Evolutionary conservation across 1,140 invertebrate species (phyloP), one percentile per base, ranked within the genome.

Genomic region (Tyrophagus putrescentiae): DNA sequence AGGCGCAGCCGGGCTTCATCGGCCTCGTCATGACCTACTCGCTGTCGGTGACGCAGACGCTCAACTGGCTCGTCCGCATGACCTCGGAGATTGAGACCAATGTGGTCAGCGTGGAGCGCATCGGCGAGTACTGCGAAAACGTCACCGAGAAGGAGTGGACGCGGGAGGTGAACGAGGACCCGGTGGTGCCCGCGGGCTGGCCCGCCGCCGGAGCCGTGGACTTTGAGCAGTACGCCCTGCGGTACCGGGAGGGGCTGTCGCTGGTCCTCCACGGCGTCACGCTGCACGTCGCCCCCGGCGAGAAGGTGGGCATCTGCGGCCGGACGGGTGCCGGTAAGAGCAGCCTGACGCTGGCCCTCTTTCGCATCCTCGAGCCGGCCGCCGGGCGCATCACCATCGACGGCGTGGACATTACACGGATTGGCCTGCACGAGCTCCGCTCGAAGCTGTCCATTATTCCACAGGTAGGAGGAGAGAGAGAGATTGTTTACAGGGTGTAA

Each of bases 1-100:
- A 77, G 69, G 73, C 87, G 23, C 79, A 89, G 52, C 73, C 87
- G 25, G 88, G 88, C 44, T 71, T 87, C 44, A 87, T 93, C 44
- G 91, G 91, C 39, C 75, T 95, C 27, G 91, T 87, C 1, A 78
- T 95, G 65, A 89, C 83, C 67, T 94, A 93, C 71, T 84, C 90
- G 27, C 72, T 94, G 52, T 84, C 85, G 77, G 84, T 87, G 44
- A 96, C 92, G 0, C 87, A 91, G 79, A 91, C 87, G 1, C 73
- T 97, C 7, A 97, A 95, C 71, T 95, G 89, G 90, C 74, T 96
- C 62, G 92, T 98, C 7, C 77, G 92, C 62, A 95, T 95, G 89
- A 89, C 87, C 0, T 89, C 88, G 6, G 92, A 97, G 67, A 82
- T 98, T 28, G 94, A 98, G 76, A 94, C 90, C 0, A 96, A 97